These are phyloP conservation scores for Rhorus exstirpatorius DNA, from an alignment of 2,888 invertebrate species.

Conservation along the genomic window DNA sequence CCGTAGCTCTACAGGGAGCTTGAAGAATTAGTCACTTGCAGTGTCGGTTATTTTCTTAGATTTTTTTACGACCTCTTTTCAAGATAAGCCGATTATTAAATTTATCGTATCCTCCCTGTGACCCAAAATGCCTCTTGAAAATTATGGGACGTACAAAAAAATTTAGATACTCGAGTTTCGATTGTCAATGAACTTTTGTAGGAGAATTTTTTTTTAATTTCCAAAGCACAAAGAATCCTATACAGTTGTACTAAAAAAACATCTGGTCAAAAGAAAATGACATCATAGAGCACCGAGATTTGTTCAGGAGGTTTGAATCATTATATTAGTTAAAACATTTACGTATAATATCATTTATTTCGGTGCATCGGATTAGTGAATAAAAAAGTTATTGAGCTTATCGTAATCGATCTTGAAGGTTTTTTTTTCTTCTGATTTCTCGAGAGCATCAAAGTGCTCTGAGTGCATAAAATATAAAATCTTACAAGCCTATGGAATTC, in stretches of 20 bases:
- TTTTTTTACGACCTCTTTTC: constrained; percentile 43
- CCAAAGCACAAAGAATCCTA: too few relatives aligned
- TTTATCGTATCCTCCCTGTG: background rate
- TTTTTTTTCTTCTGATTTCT: too few relatives aligned
- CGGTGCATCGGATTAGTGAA: background rate
- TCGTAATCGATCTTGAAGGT: too few relatives aligned
- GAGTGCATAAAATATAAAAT: constrained; percentile 1
- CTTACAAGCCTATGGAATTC: background rate
- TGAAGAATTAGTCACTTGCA: constrained; percentile 36
- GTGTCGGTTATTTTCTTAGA: constrained; percentile 33
- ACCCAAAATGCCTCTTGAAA: background rate
- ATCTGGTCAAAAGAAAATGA: too few relatives aligned
- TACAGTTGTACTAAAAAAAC: too few relatives aligned
- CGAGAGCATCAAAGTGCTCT: background rate
- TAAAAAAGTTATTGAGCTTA: too few relatives aligned
- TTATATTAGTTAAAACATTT: too few relatives aligned
- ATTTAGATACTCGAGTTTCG: constrained; percentile 18
- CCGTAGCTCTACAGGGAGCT: constrained; percentile 8
- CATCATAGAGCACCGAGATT: too few relatives aligned
- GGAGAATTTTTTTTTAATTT: background rate
- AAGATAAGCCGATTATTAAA: constrained; percentile 40
- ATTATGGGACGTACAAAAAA: background rate
- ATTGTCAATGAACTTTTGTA: constrained; percentile 4
- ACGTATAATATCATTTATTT: background rate
- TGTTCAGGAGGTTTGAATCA: too few relatives aligned